A percentile compares a stretch with the other conserved stretches of the same genome.
phyloP scores from a whole-genome alignment of 2,888 invertebrate genomes.

The Hyposoter dolosus region DNA sequence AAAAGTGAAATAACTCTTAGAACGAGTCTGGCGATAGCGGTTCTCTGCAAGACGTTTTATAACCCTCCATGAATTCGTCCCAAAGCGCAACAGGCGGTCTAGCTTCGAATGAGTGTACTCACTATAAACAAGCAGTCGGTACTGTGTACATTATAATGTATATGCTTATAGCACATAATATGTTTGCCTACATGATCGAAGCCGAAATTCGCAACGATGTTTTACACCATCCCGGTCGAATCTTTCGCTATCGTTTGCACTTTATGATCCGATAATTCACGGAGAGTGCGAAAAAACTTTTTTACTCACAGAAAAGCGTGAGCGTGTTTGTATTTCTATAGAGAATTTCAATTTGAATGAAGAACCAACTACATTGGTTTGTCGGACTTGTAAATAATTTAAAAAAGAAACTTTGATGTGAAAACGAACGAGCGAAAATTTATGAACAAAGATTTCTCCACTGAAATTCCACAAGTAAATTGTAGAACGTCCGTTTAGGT shows the following conservation, averaged over 20 bases:
- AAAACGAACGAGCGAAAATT: not conserved
- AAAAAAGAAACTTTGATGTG: not conserved
- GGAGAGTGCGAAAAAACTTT: slow-evolving; percentile 46
- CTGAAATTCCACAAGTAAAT: not conserved
- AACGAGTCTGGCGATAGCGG: slow-evolving; percentile 18
- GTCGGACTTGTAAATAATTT: not conserved
- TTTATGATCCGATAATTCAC: slow-evolving; percentile 66
- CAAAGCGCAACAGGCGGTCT: slow-evolving; percentile 62
- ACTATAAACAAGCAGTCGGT: slow-evolving; percentile 10
- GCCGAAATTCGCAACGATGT: slow-evolving; percentile 56
- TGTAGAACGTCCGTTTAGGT: not conserved
- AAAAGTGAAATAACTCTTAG: slow-evolving; percentile 20
- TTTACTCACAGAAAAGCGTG: slow-evolving; percentile 28
- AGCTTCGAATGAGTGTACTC: slow-evolving; percentile 24
- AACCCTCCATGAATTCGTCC: slow-evolving; percentile 57
- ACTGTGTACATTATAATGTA: slow-evolving; percentile 29
- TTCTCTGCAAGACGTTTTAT: slow-evolving; percentile 56
- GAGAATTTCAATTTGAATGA: not conserved
- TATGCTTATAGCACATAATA: slow-evolving; percentile 27
- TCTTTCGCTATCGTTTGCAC: slow-evolving; percentile 52
- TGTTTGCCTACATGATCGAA: slow-evolving; percentile 44
- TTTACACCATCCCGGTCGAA: slow-evolving; percentile 60
- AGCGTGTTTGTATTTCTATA: not conserved
- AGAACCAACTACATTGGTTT: not conserved
- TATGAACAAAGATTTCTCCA: not conserved